These are phyloP conservation scores for Mesocentrotus franciscanus DNA, from an alignment of 53 echinoderm and acorn worm genomes.

Conservation along the genomic window DNA sequence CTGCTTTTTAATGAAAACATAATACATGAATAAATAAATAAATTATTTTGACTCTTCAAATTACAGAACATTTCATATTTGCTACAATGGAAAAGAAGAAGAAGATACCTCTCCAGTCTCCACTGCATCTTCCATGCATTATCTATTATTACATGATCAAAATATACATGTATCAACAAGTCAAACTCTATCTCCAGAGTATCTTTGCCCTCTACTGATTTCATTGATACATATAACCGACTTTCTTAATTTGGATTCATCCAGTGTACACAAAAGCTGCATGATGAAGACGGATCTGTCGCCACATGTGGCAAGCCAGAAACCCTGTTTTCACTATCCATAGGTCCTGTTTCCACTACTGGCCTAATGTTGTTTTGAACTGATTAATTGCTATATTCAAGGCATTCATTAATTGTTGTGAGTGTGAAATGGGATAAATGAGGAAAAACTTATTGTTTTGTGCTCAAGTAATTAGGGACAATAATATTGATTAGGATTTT, in stretches of 20 bases:
- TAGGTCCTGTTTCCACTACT: neutral
- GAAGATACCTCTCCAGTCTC: too few species aligned
- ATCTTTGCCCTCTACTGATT: neutral
- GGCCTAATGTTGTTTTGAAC: neutral
- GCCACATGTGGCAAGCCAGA: neutral
- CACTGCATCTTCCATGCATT: too few species aligned
- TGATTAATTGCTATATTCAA: neutral
- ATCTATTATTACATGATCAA: too few species aligned
- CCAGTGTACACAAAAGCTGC: neutral
- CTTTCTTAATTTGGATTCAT: conserved; percentile 21
- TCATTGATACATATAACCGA: neutral
- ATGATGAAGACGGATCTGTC: conserved; percentile 17
- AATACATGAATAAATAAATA: too few species aligned
- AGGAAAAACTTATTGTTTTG: neutral
- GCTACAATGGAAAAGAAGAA: too few species aligned
- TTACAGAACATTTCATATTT: too few species aligned
- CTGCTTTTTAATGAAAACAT: too few species aligned
- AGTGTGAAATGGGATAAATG: neutral
- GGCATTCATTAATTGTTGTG: neutral
- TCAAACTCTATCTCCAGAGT: neutral
- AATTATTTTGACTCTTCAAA: too few species aligned
- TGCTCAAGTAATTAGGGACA: neutral
- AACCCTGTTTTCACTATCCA: neutral
- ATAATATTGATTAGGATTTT: too few species aligned
- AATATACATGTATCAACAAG: neutral